phyloP scores from a whole-genome alignment of 2,797 vertebrate species.

The Pogoniulus pusillus region DNA sequence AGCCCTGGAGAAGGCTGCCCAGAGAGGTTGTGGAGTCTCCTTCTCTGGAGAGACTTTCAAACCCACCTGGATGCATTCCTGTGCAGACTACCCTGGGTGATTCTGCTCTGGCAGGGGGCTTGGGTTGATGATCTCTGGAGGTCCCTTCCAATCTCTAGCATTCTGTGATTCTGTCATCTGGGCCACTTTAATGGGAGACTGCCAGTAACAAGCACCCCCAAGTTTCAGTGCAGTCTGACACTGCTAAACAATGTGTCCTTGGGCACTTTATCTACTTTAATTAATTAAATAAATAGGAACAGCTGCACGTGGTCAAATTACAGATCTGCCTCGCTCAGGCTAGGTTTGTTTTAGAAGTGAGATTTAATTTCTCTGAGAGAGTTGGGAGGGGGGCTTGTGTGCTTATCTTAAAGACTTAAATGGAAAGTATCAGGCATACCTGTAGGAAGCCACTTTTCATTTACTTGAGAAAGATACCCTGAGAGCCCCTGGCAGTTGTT shows the following conservation, averaged over 20 bases:
- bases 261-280: not conserved
- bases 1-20: too few species aligned
- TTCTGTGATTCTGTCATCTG: not conserved
- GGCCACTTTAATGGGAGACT: not conserved
- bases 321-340: not conserved
- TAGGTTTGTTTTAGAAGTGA: not conserved
- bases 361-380: not conserved
- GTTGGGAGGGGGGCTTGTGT: not conserved
- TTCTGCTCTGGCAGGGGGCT: too few species aligned
- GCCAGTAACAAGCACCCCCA: not conserved
- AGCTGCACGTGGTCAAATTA: not conserved
- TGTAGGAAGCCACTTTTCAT: not conserved
- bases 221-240: not conserved
- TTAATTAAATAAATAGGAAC: not conserved
- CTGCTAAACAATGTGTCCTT: not conserved
- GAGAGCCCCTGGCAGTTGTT: conserved; percentile 15
- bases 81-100: too few species aligned
- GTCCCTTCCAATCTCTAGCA: too few species aligned
- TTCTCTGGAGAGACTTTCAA: too few species aligned
- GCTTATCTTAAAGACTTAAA: not conserved
- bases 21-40: too few species aligned
- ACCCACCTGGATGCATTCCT: too few species aligned
- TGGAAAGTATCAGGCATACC: not conserved
- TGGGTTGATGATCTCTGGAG: too few species aligned
- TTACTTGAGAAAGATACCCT: not conserved